Evolutionary conservation across 2,888 invertebrate genomes (phyloP).

Genomic region (Oegoconia quadripuncta): DNA sequence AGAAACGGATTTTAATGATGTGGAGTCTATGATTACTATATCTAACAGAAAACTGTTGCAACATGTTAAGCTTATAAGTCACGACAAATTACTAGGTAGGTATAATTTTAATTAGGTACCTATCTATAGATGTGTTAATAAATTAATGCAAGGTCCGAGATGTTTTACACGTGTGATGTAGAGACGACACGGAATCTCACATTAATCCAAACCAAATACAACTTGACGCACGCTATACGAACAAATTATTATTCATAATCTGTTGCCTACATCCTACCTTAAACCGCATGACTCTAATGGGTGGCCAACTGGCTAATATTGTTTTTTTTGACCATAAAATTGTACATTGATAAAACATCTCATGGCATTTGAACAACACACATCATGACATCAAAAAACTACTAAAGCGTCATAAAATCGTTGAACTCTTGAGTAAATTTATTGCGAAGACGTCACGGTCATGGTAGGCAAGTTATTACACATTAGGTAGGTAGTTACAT

Average conservation of each 20-base stretch:
- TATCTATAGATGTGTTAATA: not conserved
- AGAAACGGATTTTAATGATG: conserved; percentile 4
- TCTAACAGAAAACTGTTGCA: not conserved
- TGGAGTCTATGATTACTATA: conserved; percentile 1
- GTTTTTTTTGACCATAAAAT: not conserved
- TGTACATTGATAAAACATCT: not conserved
- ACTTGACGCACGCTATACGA: not conserved
- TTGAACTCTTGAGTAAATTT: conserved; percentile 23
- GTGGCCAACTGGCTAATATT: not conserved
- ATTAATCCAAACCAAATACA: not conserved
- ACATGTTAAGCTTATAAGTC: not conserved
- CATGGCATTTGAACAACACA: no score
- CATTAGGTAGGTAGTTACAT: no score
- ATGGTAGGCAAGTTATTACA: no score
- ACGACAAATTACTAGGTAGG: not conserved
- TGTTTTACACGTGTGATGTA: not conserved
- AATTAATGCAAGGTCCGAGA: not conserved
- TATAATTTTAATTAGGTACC: not conserved
- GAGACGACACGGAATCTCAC: conserved; percentile 1
- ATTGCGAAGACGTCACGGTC: conserved; percentile 34
- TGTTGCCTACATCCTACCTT: not conserved
- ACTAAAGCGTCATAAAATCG: conserved; percentile 44
- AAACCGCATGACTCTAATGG: no score
- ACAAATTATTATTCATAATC: not conserved
- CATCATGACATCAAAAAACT: no score